Evolutionary conservation across 1,140 invertebrate genomes (phyloP), one percentile per base, ranked within the genome.

Genomic region (Danaus melanippus): DNA sequence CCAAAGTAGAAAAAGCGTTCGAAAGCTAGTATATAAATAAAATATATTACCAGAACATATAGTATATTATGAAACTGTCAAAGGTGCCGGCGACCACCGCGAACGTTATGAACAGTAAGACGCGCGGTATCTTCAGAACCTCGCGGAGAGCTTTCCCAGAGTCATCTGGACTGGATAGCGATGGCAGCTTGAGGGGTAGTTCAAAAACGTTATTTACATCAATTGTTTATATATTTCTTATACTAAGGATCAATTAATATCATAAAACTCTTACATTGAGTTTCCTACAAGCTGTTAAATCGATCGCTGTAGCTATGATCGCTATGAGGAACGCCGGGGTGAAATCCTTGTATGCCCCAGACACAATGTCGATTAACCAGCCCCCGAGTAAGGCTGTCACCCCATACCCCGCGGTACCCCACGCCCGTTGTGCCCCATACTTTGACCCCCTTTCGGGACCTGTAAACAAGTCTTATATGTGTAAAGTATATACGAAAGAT

Each of bases 61-160:
- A 94, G 66, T 93, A 94, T 41, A 94, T 91, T 11, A 94, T 89
- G 71, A 94, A 94, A 53, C 93, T 91, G 68, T 94, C 93, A 41
- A 93, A 85, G 10, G 93, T 91, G 8, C 93, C 93, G 8, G 90
- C 92, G 2, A 93, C 86, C 1, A 91, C 89, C 1, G 93, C 91
- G 67, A 93, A 95, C 0, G 87, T 67, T 32, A 46, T 46, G 40
- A 60, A 62, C 39, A 56, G 12, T 15, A 61, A 15, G 21, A 61
- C 91, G 0, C 90, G 76, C 9, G 90, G 90, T 49, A 91, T 84
- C 17, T 84, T 88, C 10, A 94, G 71, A 8, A 94, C 74, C 11
- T 88, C 67, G 41, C 69, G 54, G 5, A 87, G 56, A 0, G 79
- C 79, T 42, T 89, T 89, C 12, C 92, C 76, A 10, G 94, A 92